These are phyloP conservation scores for Oscheius onirici DNA, from an alignment of 2,888 invertebrate genomes.

Conservation along the genomic window DNA sequence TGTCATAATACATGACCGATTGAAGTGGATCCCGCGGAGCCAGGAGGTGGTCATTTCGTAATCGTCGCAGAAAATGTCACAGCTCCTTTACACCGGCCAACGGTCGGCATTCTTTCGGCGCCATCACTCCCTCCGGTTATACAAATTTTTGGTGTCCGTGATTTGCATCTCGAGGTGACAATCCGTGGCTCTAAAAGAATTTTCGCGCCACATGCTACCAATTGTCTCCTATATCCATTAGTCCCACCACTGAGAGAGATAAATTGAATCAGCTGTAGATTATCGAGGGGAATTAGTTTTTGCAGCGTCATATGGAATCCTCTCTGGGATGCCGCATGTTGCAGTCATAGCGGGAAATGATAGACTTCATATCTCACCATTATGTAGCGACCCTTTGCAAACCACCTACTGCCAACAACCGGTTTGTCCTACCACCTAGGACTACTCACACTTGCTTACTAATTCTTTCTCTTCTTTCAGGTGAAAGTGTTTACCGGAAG, in stretches of 20 bases:
- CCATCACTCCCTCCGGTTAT: constrained; percentile 19
- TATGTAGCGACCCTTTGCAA: background rate
- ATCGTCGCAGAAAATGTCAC: constrained; percentile 30
- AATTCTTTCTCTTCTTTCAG: too few relatives aligned
- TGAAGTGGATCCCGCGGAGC: background rate
- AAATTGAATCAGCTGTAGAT: background rate
- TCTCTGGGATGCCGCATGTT: background rate
- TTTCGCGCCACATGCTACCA: background rate
- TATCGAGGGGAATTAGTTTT: background rate
- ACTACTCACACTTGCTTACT: background rate
- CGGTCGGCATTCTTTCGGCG: constrained; percentile 25
- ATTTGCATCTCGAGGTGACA: too few relatives aligned
- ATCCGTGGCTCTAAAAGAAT: too few relatives aligned
- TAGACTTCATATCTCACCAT: background rate
- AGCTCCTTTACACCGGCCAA: constrained; percentile 26
- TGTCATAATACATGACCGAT: constrained; percentile 24
- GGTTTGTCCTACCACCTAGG: constrained; percentile 1
- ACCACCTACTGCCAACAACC: background rate
- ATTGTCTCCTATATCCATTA: background rate
- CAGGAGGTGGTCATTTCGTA: constrained; percentile 29
- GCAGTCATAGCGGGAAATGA: background rate
- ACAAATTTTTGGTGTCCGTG: constrained; percentile 11
- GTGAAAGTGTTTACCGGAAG: background rate
- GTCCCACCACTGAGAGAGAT: background rate
- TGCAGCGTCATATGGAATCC: background rate